Evolutionary conservation across 1,140 invertebrate species (phyloP).

Genomic region (Drosophila rufa): DNA sequence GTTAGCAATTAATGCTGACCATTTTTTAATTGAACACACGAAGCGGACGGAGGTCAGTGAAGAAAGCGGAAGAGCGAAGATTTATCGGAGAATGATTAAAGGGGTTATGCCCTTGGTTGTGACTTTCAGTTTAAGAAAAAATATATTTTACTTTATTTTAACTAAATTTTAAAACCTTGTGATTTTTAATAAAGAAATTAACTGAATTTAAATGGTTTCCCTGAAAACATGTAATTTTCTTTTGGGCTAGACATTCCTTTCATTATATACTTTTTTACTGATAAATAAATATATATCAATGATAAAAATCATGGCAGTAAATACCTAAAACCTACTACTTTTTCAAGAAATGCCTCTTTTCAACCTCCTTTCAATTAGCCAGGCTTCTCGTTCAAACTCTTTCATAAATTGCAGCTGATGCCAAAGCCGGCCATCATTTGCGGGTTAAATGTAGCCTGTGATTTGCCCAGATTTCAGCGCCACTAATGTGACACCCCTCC

Average conservation of each 20-base stretch:
- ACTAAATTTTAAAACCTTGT: too few species aligned
- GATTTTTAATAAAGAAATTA: too few species aligned
- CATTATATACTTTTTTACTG: neutral
- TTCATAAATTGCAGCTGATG: constrained; percentile 55
- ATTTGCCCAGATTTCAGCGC: constrained; percentile 66
- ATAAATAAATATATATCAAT: neutral
- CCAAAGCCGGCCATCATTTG: constrained; percentile 75
- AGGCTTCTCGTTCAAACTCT: constrained; percentile 22
- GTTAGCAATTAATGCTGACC: constrained; percentile 69
- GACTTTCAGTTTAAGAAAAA: neutral
- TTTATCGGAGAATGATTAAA: neutral
- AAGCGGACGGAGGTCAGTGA: constrained; percentile 6
- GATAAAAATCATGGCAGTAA: neutral
- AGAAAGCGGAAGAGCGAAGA: neutral
- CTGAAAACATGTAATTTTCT: too few species aligned
- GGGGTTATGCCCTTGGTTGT: neutral
- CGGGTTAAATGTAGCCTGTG: constrained; percentile 77
- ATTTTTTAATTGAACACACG: constrained; percentile 74
- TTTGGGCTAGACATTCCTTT: too few species aligned
- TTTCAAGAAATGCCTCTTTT: neutral
- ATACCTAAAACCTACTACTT: neutral
- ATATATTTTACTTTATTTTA: neutral
- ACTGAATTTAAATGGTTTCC: too few species aligned
- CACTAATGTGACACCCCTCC: constrained; percentile 46
- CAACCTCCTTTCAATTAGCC: constrained; percentile 19